Evolutionary conservation across 2,888 invertebrate genomes (phyloP), one percentile per base, ranked within the genome.

Genomic region (Ophion slaviceki): DNA sequence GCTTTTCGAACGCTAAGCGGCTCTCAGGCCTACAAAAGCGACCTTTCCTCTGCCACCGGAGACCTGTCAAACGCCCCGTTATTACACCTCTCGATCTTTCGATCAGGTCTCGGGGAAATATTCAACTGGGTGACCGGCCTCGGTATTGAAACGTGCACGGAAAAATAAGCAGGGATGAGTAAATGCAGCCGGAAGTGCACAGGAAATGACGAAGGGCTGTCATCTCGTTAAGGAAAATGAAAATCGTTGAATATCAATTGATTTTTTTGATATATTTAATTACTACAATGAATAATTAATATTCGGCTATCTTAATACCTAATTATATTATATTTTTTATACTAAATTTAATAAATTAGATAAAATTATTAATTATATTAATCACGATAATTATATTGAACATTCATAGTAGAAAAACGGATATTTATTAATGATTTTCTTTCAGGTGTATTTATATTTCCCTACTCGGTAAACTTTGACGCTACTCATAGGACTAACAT

Each of bases 1-100:
- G 66, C 59, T 57, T 76, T 76, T 80, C 62, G 64, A 67, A 53
- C 57, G 66, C 68, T 40, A 17, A 79, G 72, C 78, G 36, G 64
- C 59, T 71, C 61, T 32, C 45, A 59, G 59, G 59, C 57, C 32
- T 67, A 36, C 67, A 47, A 59, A 72, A 84, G 32, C 59, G 36
- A 70, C 40, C 66, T 76, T 64, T 80, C 67, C 61, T 24, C 67
- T 76, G 61, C 80, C 59, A 36, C 72, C 53, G 75, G 20, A 40
- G 47, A 70, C 57, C 70, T 40, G 79, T 53, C 17, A 24, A 28
- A 11, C 53, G 24, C 57, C 14, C 7, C 45, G 36, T 53, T 47
- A 17, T 53, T 53, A 53, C 17, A 53, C 53, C 53, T 53, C 53
- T 53, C 3, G 17, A 53, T 53, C 53, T 17, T 53, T 14, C 53